These are phyloP conservation scores for Tachysurus vachellii DNA, from an alignment of 2,113 vertebrate genomes.

Conservation along the genomic window DNA sequence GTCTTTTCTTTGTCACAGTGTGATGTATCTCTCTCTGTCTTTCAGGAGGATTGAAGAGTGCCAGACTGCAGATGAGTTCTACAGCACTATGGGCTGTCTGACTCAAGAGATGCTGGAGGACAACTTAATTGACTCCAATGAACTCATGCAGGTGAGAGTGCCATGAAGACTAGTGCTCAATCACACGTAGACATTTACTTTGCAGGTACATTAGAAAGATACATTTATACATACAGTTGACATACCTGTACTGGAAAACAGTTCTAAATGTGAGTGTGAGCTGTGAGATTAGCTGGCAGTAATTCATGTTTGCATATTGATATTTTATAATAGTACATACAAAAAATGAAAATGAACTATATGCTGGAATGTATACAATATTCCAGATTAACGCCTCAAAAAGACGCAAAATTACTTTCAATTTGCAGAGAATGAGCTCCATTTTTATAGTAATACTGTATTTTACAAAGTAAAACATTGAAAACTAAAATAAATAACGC, in stretches of 20 bases:
- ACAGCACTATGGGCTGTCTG: conserved; percentile 93
- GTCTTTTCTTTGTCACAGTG: not conserved
- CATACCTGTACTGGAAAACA: not conserved
- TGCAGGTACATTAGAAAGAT: not conserved
- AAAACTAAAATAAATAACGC: not conserved
- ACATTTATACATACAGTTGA: not conserved
- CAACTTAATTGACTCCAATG: conserved; percentile 84
- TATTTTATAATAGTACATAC: not conserved
- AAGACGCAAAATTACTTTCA: not conserved
- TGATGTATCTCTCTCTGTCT: conserved; percentile 16
- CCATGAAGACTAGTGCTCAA: not conserved
- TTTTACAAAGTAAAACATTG: not conserved
- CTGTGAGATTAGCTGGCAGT: not conserved
- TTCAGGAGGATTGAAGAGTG: conserved; percentile 89
- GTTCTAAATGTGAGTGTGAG: not conserved
- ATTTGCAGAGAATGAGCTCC: not conserved
- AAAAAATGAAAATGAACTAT: not conserved
- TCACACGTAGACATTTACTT: not conserved
- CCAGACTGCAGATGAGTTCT: conserved; percentile 94
- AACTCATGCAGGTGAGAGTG: conserved; percentile 90
- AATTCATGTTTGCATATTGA: not conserved
- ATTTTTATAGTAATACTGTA: not conserved
- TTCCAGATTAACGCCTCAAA: not conserved
- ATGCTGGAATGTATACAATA: not conserved
- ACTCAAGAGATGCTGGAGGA: conserved; percentile 97